These are phyloP conservation scores for Cherax destructor DNA, from an alignment of 1,140 invertebrate genomes.

Conservation along the genomic window DNA sequence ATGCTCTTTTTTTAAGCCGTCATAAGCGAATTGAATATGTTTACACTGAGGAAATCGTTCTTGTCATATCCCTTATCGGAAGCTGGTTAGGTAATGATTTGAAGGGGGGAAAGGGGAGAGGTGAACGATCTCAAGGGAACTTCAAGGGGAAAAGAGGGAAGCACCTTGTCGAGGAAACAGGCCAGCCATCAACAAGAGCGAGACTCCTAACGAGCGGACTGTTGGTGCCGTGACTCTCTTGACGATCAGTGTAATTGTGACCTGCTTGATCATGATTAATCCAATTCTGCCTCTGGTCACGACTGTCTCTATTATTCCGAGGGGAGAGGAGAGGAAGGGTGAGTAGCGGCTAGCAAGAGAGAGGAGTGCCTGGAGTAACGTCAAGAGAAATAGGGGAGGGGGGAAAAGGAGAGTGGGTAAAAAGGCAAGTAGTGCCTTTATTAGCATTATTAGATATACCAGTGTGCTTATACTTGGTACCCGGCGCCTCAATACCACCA, in stretches of 20 bases:
- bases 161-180: neutral
- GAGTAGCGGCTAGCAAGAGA: neutral
- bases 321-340: neutral
- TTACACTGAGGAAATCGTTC: neutral
- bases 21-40: neutral
- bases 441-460: too few species aligned
- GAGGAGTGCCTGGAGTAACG: neutral
- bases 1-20: too few species aligned
- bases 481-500: too few species aligned
- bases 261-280: conserved; percentile 35
- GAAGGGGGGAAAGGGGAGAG: too few species aligned
- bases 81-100: too few species aligned
- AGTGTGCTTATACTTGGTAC: too few species aligned
- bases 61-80: neutral
- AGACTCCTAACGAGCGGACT: neutral
- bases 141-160: neutral
- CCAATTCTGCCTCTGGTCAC: conserved; percentile 41
- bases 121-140: neutral
- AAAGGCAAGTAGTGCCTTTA: neutral
- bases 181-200: conserved; percentile 12
- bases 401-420: neutral
- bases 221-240: conserved; percentile 12
- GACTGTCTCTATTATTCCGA: neutral
- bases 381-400: neutral
- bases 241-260: conserved; percentile 34